phyloP scores from a whole-genome alignment of 1,140 invertebrate genomes.

The Camponotus floridanus region DNA sequence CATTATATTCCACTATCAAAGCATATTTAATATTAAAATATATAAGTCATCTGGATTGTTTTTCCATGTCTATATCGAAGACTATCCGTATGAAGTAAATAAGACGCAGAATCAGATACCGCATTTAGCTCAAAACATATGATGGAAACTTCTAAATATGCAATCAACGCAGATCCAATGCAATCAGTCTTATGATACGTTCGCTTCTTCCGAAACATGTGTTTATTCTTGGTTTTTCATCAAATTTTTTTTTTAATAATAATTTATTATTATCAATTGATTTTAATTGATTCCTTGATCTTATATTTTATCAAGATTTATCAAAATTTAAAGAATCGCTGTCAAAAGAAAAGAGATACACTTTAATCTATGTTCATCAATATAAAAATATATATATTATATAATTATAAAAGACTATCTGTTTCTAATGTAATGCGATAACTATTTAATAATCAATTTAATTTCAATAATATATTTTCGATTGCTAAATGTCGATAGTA shows the following conservation, averaged over 20 bases:
- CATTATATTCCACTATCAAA: not conserved
- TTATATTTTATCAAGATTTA: not conserved
- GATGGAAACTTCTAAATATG: conserved; percentile 56
- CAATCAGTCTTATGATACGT: conserved; percentile 3
- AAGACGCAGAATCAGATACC: conserved; percentile 60
- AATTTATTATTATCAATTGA: not conserved
- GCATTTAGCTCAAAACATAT: conserved; percentile 48
- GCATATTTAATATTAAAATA: conserved; percentile 29
- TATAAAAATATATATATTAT: not conserved
- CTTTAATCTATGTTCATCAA: not conserved
- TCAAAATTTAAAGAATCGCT: not conserved
- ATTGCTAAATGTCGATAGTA: not conserved
- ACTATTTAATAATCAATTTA: not conserved
- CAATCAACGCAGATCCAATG: conserved; percentile 27
- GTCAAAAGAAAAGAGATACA: not conserved
- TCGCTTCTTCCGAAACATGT: not conserved
- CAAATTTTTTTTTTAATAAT: not conserved
- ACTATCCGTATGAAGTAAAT: conserved; percentile 28
- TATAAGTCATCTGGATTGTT: not conserved
- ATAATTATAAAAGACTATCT: not conserved
- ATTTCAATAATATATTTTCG: not conserved
- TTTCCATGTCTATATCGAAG: not conserved
- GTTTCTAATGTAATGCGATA: not conserved
- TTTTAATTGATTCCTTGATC: not conserved
- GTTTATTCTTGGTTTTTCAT: conserved; percentile 1